Evolutionary conservation across 2,888 invertebrate species (phyloP), one percentile per base, ranked within the genome.

Genomic region (Napeogenes inachia): DNA sequence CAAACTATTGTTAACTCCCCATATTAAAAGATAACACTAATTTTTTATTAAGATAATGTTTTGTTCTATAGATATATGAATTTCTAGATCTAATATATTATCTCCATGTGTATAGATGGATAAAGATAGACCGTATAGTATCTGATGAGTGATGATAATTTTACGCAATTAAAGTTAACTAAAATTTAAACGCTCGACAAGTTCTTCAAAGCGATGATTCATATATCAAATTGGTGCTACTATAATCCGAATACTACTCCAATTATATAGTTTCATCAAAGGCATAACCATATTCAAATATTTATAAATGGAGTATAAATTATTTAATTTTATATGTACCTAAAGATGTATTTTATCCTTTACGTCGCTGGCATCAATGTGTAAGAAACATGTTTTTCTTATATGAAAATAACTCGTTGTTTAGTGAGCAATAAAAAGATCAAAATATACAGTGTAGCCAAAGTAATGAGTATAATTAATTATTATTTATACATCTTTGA

Each of bases 111-210:
- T 12, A 42, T 42, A 10, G 21, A 21, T 21, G 21, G 21, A 21
- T 10, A 42, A 8, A 42, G 2, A 42, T 12, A 8, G 5, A 10
- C 10, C 35, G 10, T 42, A 42, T 42, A 10, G 10, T 42, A 42
- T 42, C 8, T 10, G 10, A 10, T 42, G 12, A 42, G 42, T 42
- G 42, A 6, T 42, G 42, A 42, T 10, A 42, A 42, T 42, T 10
- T 42, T 42, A 42, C 8, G 12, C 12, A 42, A 42, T 42, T 42
- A 42, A 42, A 42, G 10, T 42, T 42, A 42, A 42, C 42, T 42
- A 10, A 42, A 42, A 42, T 42, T 42, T 42, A 42, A 42, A 73
- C 54, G 57, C 50, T 47, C 57, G 4, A 53, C n/a, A 30, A 45
- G 54, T 45, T 58, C n/a, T 42, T 50, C 33, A 45, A 32, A 56